Evolutionary conservation across 2,113 vertebrate genomes (phyloP).

Genomic region (Microcebus lehilahytsara): DNA sequence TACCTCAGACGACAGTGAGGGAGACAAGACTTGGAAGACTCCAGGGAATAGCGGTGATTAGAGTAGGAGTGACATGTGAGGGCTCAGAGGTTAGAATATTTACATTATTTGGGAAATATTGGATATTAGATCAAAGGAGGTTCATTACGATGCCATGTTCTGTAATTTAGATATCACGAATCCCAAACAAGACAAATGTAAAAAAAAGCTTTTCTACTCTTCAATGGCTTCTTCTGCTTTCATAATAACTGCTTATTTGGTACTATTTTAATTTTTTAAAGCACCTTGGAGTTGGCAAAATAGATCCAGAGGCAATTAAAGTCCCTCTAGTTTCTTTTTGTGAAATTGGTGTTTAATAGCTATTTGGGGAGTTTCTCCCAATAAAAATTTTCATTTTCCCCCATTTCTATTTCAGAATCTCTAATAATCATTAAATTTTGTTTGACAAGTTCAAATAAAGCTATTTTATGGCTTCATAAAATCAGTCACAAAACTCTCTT

Average conservation of each 20-base stretch:
- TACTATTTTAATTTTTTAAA: constrained; percentile 47
- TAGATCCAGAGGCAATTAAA: constrained; percentile 28
- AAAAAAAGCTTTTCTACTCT: not conserved
- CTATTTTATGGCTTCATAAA: constrained; percentile 8
- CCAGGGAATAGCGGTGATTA: not conserved
- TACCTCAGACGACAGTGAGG: not conserved
- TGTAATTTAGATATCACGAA: not conserved
- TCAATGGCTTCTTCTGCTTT: not conserved
- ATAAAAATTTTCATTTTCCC: constrained; percentile 39
- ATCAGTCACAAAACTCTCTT: not conserved
- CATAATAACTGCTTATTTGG: constrained; percentile 17
- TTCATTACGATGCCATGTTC: not conserved
- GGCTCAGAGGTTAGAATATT: not conserved
- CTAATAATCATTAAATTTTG: constrained; percentile 39
- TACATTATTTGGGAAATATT: constrained; percentile 2
- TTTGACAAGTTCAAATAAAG: constrained; percentile 13
- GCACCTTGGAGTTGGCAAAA: constrained; percentile 2
- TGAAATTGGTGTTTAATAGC: constrained; percentile 32
- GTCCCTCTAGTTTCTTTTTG: not conserved
- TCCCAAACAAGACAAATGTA: constrained; percentile 36
- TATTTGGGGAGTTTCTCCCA: constrained; percentile 39
- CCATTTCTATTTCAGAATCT: constrained; percentile 26
- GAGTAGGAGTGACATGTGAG: not conserved
- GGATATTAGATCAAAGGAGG: not conserved
- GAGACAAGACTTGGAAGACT: not conserved